Evolutionary conservation across 2,888 invertebrate species (phyloP).

Genomic region (Stenodera caucasica): DNA sequence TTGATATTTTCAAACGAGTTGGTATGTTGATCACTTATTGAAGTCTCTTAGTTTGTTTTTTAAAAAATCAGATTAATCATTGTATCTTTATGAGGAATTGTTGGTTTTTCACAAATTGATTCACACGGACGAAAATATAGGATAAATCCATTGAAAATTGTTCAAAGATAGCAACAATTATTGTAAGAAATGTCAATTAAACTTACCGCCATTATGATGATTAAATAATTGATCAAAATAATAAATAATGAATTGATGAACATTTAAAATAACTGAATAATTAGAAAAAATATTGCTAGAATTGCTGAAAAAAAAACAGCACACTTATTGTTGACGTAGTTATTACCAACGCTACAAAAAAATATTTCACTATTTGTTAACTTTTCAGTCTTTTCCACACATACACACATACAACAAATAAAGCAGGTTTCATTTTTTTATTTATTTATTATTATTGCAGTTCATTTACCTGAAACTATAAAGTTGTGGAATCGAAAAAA

Average conservation of each 20-base stretch:
- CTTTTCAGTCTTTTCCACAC: neutral
- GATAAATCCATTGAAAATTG: neutral
- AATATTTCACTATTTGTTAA: neutral
- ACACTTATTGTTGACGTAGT: slow-evolving; percentile 33
- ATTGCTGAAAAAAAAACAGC: neutral
- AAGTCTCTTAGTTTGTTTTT: neutral
- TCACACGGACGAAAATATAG: neutral
- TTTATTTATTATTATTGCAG: neutral
- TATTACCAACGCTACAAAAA: slow-evolving; percentile 36
- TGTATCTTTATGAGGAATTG: too few species aligned
- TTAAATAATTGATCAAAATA: neutral
- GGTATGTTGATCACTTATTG: neutral
- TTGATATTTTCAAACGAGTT: neutral
- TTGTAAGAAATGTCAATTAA: neutral
- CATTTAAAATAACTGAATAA: neutral
- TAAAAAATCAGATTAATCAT: too few species aligned
- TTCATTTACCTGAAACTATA: neutral
- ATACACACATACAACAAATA: neutral
- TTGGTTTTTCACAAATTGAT: neutral
- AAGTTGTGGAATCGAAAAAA: slow-evolving; percentile 51
- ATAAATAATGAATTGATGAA: neutral
- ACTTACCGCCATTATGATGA: neutral
- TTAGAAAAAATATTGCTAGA: neutral
- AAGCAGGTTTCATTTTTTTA: slow-evolving; percentile 7
- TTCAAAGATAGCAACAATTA: neutral